Evolutionary conservation across 1,140 invertebrate species (phyloP).

Genomic region (Intoshia linei): DNA sequence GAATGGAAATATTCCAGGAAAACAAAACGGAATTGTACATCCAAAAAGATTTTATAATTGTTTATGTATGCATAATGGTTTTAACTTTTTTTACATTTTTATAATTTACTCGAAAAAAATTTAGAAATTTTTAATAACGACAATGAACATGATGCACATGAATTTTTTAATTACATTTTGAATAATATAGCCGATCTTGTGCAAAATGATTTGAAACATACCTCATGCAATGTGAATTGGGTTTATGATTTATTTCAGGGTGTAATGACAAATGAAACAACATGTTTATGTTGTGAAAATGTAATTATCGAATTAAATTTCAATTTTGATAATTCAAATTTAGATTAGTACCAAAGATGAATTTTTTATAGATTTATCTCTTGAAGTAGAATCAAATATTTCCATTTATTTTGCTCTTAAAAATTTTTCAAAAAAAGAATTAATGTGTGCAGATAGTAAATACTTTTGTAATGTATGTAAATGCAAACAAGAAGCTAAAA

Average conservation of each 20-base stretch:
- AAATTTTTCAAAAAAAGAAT: constrained; percentile 89
- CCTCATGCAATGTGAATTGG: constrained; percentile 41
- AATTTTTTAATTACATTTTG: constrained; percentile 90
- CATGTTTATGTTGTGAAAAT: constrained; percentile 95
- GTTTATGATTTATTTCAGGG: constrained; percentile 99
- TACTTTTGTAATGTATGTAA: constrained; percentile 98
- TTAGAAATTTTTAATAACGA: constrained; percentile 94
- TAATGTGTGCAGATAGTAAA: constrained; percentile 92
- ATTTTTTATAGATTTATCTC: constrained; percentile 89
- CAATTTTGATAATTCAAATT: constrained; percentile 1
- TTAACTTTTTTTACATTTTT: constrained; percentile 2
- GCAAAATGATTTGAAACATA: constrained; percentile 11
- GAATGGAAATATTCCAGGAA: too few relatives aligned
- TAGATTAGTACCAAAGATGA: constrained; percentile 81
- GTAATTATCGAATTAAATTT: constrained; percentile 24
- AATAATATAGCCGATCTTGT: constrained; percentile 42
- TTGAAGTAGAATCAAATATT: constrained; percentile 95
- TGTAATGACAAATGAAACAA: constrained; percentile 83
- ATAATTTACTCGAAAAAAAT: neutral
- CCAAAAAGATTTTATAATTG: too few relatives aligned
- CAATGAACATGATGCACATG: constrained; percentile 98
- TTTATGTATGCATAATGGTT: too few relatives aligned
- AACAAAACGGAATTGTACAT: neutral
- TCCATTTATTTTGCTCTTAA: constrained; percentile 86
- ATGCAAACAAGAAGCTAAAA: constrained; percentile 86